Conservation (phyloP, 2,888 invertebrate species). For the Pilophorus perplexus region DNA sequence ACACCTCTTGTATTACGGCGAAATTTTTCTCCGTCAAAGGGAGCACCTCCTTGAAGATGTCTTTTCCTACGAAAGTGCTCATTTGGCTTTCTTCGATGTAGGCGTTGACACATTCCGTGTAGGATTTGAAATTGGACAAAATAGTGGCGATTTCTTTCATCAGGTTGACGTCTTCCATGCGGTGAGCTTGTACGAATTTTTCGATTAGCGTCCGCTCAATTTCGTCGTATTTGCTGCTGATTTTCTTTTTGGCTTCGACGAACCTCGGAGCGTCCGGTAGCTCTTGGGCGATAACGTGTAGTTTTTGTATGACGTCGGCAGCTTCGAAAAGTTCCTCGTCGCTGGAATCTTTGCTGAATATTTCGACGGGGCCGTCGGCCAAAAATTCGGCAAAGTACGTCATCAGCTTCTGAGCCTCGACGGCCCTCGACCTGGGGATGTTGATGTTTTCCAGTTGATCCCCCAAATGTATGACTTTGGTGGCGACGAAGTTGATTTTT, state of each 20-base stretch:
- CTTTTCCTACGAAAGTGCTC: constrained; percentile 80
- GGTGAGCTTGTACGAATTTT: constrained; percentile 88
- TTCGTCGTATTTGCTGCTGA: constrained; percentile 84
- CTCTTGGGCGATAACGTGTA: constrained; percentile 93
- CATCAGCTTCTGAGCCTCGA: constrained; percentile 90
- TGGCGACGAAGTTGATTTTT: constrained; percentile 94
- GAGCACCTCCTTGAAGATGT: constrained; percentile 86
- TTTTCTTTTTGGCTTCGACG: constrained; percentile 79
- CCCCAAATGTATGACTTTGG: constrained; percentile 96
- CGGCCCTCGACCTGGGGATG: constrained; percentile 88
- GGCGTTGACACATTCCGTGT: constrained; percentile 92
- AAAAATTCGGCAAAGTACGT: constrained; percentile 90
- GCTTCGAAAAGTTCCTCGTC: constrained; percentile 86
- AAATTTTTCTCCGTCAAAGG: constrained; percentile 86
- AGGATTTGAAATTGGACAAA: constrained; percentile 93
- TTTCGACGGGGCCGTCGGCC: constrained; percentile 69
- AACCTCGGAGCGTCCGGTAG: constrained; percentile 81
- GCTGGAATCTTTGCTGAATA: constrained; percentile 58
- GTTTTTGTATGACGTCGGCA: constrained; percentile 95
- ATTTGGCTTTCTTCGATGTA: constrained; percentile 96
- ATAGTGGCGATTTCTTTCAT: constrained; percentile 94
- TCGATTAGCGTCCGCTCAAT: constrained; percentile 87
- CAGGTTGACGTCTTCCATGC: constrained; percentile 74
- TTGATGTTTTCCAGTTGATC: constrained; percentile 97
- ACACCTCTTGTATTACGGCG: constrained; percentile 81